Conservation (phyloP, 2,113 vertebrate genomes). For the Baryphthengus martii region DNA sequence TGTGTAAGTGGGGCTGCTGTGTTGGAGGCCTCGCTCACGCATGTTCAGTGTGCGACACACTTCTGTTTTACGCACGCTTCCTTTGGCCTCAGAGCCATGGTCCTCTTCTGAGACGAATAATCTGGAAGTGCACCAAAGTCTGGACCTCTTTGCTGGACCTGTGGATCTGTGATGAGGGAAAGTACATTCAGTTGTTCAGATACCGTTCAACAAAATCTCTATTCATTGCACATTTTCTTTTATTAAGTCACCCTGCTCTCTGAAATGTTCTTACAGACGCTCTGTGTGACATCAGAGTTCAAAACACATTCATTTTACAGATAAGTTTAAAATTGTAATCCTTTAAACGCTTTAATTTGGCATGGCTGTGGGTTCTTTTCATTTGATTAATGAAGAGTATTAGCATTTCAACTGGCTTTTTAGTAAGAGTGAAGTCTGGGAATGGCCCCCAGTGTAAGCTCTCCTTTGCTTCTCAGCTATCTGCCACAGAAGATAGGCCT, state of each 20-base stretch:
- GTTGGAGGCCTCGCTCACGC: not conserved
- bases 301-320: not conserved
- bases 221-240: not conserved
- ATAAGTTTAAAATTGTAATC: not conserved
- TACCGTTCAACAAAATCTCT: not conserved
- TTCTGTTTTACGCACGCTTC: not conserved
- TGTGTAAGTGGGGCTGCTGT: constrained; percentile 57
- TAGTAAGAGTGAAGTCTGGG: not conserved
- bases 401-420: not conserved
- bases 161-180: not conserved
- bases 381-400: not conserved
- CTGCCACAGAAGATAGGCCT: not conserved
- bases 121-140: not conserved
- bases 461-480: not conserved
- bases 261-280: not conserved
- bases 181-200: not conserved
- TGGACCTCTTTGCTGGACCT: not conserved
- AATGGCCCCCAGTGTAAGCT: not conserved
- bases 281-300: not conserved
- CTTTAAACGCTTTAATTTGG: not conserved
- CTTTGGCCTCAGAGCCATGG: not conserved
- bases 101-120: not conserved
- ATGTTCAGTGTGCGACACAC: not conserved
- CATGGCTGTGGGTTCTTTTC: not conserved
- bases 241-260: not conserved